Base-by-base conservation (phyloP, 2,797 vertebrate species). In the Coccyzus lansbergi region DNA sequence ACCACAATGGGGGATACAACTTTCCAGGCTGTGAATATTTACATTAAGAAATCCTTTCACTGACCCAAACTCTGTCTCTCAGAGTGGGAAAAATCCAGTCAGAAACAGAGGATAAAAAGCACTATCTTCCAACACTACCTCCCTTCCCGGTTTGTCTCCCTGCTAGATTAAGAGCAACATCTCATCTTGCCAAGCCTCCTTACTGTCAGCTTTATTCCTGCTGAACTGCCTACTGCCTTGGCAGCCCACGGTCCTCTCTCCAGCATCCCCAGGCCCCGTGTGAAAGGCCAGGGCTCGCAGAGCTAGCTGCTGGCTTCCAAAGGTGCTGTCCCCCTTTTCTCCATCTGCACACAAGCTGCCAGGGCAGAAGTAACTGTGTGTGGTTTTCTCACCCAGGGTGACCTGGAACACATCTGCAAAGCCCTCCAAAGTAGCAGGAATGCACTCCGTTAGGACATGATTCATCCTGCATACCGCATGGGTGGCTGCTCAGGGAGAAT, bases 401-500 rank as follows among this genome's bases (percentile, higher is more conserved):
- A 95, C 93, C 95, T 96, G 96, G 93, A 96, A 89, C 88, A 87
- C 92, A 93, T 96, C 86, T 93, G 94, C 91, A 68, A 18, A 90
- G 93, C 84, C 89, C 95, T 95, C 91, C 93, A 72, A 78, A 92
- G 93, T 6, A 95, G 94, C 84, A 95, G 94, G 88, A 94, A 96
- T 93, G 86, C 2, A 28, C 91, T 93, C 88, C 49, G 86, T 93
- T 95, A 94, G 93, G 94, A 94, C 95, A 94, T 94, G 94, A 96
- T 93, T 95, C 95, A 96, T 95, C 94, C 93, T 93, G 92, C 96
- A 96, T 95, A 94, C 96, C 44, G 91, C 95, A 95, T 94, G 96
- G 93, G 96, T 94, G 93, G 95, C 93, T 97, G 94, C 93, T 95
- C 95, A 44, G 82, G 59, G 88, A 95, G 94, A 96, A 96, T 94